Conservation (phyloP, 2,113 vertebrate species). For the Ellobius talpinus region DNA sequence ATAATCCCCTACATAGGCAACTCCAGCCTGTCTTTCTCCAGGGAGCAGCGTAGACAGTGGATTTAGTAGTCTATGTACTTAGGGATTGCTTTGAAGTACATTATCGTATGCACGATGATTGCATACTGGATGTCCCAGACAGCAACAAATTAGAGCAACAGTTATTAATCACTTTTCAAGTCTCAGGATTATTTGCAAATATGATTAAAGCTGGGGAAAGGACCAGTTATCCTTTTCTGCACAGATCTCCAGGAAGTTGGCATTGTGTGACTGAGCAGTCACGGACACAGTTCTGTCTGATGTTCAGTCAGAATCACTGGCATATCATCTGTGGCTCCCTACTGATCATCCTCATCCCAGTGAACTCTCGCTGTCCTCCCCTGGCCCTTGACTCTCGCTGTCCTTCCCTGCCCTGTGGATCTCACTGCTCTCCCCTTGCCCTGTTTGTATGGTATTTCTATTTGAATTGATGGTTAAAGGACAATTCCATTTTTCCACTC, state of each 20-base stretch:
- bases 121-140: background rate
- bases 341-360: background rate
- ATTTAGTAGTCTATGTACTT: background rate
- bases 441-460: background rate
- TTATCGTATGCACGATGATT: background rate
- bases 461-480: background rate
- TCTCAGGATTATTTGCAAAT: background rate
- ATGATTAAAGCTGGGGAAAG: background rate
- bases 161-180: background rate
- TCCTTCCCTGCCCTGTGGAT: too few species aligned
- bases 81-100: background rate
- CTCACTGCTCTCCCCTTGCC: background rate
- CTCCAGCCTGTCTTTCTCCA: background rate
- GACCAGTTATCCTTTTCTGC: background rate
- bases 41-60: background rate
- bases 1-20: background rate
- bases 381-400: too few species aligned
- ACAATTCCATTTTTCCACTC: background rate
- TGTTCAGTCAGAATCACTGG: background rate
- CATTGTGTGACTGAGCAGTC: background rate
- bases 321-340: background rate
- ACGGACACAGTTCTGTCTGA: background rate
- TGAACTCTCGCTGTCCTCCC: too few species aligned
- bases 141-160: background rate
- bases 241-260: background rate